Evolutionary conservation across 1,140 invertebrate species (phyloP).

Genomic region (Leptinotarsa undecemlineata): DNA sequence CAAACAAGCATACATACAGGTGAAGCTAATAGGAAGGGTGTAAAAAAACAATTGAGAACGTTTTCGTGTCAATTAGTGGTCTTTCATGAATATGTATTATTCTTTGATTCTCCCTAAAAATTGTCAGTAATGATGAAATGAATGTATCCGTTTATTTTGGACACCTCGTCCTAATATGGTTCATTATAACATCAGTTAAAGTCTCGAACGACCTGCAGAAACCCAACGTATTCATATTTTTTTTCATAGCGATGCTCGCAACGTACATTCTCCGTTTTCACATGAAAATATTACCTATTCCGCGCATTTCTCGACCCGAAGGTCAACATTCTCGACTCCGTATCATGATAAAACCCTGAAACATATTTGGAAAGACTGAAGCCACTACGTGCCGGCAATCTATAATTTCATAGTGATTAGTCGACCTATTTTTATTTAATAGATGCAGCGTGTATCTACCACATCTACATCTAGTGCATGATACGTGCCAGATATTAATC

Average conservation of each 20-base stretch:
- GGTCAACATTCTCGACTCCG: slow-evolving; percentile 4
- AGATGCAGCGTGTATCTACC: slow-evolving; percentile 2
- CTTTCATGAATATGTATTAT: too few species aligned
- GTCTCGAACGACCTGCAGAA: neutral
- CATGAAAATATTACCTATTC: slow-evolving; percentile 6
- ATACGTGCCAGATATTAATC: slow-evolving; percentile 8
- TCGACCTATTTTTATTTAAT: slow-evolving; percentile 4
- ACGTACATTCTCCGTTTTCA: neutral
- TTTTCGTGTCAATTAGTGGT: too few species aligned
- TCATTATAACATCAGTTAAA: too few species aligned
- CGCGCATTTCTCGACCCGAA: slow-evolving; percentile 7
- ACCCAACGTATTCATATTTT: neutral
- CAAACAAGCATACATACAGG: too few species aligned
- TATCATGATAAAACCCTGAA: slow-evolving; percentile 2
- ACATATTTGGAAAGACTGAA: slow-evolving; percentile 3
- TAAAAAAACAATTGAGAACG: too few species aligned
- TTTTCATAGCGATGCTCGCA: neutral
- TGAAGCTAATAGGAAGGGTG: too few species aligned
- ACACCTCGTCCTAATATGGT: too few species aligned
- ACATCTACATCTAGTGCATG: neutral
- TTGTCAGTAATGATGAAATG: too few species aligned
- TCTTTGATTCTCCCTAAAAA: too few species aligned
- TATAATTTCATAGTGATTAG: slow-evolving; percentile 2
- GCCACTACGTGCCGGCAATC: slow-evolving; percentile 1
- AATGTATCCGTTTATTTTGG: too few species aligned